Percentiles rank a stretch among this genome's conserved stretches.
Conservation (phyloP, 2,888 invertebrate genomes). For the Microctonus aethiopoides region DNA sequence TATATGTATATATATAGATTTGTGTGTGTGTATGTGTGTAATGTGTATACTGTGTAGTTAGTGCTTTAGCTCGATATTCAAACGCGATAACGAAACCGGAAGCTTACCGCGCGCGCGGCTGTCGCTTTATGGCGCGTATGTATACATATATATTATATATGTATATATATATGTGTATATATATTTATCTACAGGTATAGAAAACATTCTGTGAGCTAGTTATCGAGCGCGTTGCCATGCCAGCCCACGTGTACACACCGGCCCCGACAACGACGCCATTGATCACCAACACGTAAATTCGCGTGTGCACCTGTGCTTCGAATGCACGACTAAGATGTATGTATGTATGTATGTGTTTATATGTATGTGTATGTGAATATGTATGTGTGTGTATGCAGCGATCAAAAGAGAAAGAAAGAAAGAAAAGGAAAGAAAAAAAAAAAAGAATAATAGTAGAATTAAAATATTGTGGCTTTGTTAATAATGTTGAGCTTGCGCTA, state of each 20-base stretch:
- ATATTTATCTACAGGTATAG: conserved; percentile 8
- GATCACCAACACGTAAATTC: conserved; percentile 46
- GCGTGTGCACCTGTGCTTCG: conserved; percentile 44
- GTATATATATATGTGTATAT: no score
- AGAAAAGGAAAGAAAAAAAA: no score
- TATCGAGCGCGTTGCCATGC: conserved; percentile 66
- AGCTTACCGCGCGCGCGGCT: conserved; percentile 35
- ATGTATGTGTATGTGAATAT: neutral
- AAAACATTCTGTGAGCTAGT: conserved; percentile 50
- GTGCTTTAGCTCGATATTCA: conserved; percentile 37
- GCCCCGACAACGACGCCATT: conserved; percentile 41
- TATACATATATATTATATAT: neutral
- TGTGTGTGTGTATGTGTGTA: neutral
- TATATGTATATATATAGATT: neutral
- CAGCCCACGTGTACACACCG: conserved; percentile 63
- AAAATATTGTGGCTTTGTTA: no score
- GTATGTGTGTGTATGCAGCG: no score
- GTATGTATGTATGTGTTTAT: neutral
- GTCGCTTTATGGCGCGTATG: neutral
- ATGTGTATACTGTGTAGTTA: no score
- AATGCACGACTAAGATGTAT: conserved; percentile 31
- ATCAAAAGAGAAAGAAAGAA: no score
- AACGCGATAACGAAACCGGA: conserved; percentile 50
- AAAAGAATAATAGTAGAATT: no score
- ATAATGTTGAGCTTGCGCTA: no score